Evolutionary conservation across 2,797 vertebrate species (phyloP), one percentile per base, ranked within the genome.

Genomic region (Pipistrellus pygmaeus): DNA sequence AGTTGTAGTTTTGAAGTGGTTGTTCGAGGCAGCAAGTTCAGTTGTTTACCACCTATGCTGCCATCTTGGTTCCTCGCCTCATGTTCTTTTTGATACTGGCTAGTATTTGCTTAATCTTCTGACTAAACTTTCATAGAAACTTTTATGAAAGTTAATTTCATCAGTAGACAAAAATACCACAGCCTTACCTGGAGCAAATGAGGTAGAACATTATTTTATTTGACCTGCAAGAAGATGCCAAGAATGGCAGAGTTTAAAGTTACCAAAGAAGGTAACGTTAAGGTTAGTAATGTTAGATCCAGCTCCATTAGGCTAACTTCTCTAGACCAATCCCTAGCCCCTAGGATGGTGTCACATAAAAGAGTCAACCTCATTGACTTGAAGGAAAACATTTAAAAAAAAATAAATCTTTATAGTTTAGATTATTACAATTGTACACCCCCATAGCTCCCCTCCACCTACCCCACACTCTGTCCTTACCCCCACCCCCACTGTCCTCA

Each of bases 71-170:
- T 41, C 38, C 38, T 41, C 38, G 6, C 38, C 38, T 41, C 38
- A 41, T 41, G 38, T 41, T 41, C 38, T 78, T 80, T 95, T 85
- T 88, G 27, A 89, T 71, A 48, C 18, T 44, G 75, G 44, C n/a
- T 21, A 53, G 4, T 62, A 23, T 89, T 83, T 92, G 35, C 69
- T 92, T 90, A 76, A 92, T 2, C 86, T 90, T 90, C 13, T 93
- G 46, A 38, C n/a, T 86, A 83, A 90, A 78, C 66, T 77, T 95
- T 55, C 17, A 35, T 13, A 64, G 30, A 64, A 2, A 94, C 14
- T 9, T 95, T 88, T 80, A 69, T 86, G n/a, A 71, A 81, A 87
- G 62, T 84, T 86, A 76, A 78, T 95, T 94, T 53, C 30, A 68
- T 80, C 53, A 32, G 18, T 81, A 62, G 64, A 41, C 82, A 51